A percentile compares a stretch with the other conserved stretches of the same genome.
phyloP scores from a whole-genome alignment of 1,140 invertebrate species.

The Drosophila kikkawai region DNA sequence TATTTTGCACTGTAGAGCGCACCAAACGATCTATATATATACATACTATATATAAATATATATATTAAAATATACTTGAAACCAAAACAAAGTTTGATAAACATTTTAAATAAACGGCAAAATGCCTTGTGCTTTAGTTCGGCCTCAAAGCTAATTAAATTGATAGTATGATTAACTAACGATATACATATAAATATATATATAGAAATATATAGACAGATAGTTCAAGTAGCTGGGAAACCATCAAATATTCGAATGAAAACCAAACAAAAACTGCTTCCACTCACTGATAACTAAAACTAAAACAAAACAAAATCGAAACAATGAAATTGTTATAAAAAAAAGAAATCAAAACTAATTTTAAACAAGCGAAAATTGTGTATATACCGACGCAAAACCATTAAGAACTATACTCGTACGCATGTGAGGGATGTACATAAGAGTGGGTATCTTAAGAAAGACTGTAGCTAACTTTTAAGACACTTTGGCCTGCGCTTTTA shows the following conservation, averaged over 20 bases:
- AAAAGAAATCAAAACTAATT: conserved; percentile 51
- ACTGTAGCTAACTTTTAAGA: conserved; percentile 76
- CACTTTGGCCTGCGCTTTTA: conserved; percentile 60
- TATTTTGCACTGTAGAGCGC: conserved; percentile 80
- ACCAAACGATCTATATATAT: conserved; percentile 52
- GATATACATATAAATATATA: conserved; percentile 32
- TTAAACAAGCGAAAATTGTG: conserved; percentile 49
- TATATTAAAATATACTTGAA: conserved; percentile 31
- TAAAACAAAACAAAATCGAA: conserved; percentile 23
- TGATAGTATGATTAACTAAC: conserved; percentile 31
- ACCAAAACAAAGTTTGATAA: conserved; percentile 55
- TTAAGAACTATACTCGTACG: conserved; percentile 15
- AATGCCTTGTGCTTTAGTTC: conserved; percentile 61
- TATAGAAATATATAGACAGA: conserved; percentile 7
- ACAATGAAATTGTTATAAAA: conserved; percentile 70
- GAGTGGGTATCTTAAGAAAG: conserved; percentile 72
- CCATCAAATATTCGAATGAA: conserved; percentile 33
- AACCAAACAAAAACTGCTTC: conserved; percentile 58
- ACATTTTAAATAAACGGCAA: conserved; percentile 60
- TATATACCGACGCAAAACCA: conserved; percentile 34
- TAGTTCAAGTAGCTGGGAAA: conserved; percentile 45
- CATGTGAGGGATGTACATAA: conserved; percentile 43
- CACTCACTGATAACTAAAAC: conserved; percentile 47
- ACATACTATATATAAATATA: conserved; percentile 28
- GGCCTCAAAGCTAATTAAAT: conserved; percentile 55